Conservation (phyloP, 2,888 invertebrate species). For the Stictocephala bisonia region DNA sequence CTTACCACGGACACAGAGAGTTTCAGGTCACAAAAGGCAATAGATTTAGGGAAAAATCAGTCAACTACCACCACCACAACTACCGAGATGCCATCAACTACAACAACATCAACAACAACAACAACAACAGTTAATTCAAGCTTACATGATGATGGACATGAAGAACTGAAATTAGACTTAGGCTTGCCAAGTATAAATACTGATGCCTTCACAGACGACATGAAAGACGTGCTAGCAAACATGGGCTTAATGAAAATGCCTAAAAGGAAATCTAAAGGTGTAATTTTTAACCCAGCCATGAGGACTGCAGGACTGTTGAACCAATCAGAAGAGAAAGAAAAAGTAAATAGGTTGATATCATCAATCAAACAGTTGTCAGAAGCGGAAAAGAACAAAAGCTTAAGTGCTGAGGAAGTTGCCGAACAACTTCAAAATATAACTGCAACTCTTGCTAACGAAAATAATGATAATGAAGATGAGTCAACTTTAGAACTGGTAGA, state of each 20-base stretch:
- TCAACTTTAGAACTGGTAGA: conserved; percentile 24
- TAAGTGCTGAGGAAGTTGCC: conserved; percentile 34
- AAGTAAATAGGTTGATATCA: conserved; percentile 64
- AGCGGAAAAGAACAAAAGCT: conserved; percentile 45
- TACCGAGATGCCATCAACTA: background rate
- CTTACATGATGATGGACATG: conserved; percentile 8
- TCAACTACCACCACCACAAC: no score
- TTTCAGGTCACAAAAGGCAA: conserved; percentile 18
- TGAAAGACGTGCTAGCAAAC: conserved; percentile 64
- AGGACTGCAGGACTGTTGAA: conserved; percentile 56
- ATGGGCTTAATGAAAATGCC: conserved; percentile 62
- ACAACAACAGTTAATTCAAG: conserved; percentile 21
- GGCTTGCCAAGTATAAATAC: conserved; percentile 50
- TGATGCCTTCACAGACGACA: conserved; percentile 61
- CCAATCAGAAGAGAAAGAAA: conserved; percentile 65
- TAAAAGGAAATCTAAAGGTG: conserved; percentile 56
- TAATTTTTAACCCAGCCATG: conserved; percentile 65
- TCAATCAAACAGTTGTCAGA: conserved; percentile 59
- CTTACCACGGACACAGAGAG: conserved; percentile 59
- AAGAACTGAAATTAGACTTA: background rate
- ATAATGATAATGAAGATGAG: conserved; percentile 17
- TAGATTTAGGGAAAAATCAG: background rate
- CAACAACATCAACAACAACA: background rate
- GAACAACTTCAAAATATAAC: conserved; percentile 50
- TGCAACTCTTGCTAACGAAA: conserved; percentile 34